Conservation (phyloP, 2,797 vertebrate species). For the Chromis chromis region DNA sequence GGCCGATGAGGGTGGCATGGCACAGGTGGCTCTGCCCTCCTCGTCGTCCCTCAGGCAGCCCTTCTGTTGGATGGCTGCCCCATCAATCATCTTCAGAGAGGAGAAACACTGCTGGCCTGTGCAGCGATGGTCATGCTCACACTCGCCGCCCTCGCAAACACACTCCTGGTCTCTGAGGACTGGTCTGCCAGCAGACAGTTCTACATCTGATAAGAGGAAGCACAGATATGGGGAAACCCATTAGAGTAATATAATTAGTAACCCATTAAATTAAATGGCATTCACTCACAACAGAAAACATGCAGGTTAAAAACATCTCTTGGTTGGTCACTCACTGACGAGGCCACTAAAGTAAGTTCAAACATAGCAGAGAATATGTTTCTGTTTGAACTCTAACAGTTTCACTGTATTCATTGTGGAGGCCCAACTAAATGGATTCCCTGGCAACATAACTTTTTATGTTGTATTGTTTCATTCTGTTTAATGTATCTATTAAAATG, state of each 20-base stretch:
- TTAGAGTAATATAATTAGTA: conserved; percentile 67
- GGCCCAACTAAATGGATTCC: not conserved
- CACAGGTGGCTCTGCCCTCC: conserved; percentile 92
- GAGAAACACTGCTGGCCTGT: conserved; percentile 94
- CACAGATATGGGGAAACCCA: conserved; percentile 56
- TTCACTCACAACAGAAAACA: conserved; percentile 65
- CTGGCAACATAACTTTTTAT: not conserved
- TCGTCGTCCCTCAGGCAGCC: conserved; percentile 95
- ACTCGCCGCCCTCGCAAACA: conserved; percentile 90
- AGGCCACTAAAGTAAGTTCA: not conserved
- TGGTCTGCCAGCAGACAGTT: conserved; percentile 82
- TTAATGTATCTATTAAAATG: not conserved
- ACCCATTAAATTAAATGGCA: conserved; percentile 71
- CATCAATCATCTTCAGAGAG: conserved; percentile 89
- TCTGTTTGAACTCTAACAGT: conserved; percentile 22
- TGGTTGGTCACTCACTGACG: not conserved
- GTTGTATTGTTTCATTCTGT: not conserved
- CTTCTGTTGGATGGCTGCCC: conserved; percentile 89
- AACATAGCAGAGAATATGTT: conserved; percentile 13
- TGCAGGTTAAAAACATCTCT: conserved; percentile 21
- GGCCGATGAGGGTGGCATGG: conserved; percentile 88
- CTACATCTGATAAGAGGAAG: conserved; percentile 84
- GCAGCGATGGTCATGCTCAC: conserved; percentile 87
- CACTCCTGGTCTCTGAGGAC: conserved; percentile 88
- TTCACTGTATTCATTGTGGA: conserved; percentile 10